These are phyloP conservation scores for Achatina immaculata DNA, from an alignment of 1,140 invertebrate species.

Conservation along the genomic window DNA sequence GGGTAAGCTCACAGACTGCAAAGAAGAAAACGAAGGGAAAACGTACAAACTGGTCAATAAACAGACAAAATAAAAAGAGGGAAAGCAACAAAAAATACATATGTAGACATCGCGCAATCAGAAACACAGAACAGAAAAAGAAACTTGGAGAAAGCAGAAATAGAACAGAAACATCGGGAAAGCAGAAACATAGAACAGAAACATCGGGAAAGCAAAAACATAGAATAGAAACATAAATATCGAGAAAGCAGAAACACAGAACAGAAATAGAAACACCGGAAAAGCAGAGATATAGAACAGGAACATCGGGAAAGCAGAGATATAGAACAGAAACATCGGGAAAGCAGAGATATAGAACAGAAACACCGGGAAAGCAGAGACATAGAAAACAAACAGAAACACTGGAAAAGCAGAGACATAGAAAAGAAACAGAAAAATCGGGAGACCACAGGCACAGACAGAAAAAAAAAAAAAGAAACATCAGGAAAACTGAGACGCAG, in stretches of 20 bases:
- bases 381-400: no score
- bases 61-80: not conserved
- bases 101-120: not conserved
- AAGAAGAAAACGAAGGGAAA: no score
- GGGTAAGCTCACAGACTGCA: no score
- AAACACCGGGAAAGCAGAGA: not conserved
- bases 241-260: no score
- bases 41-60: not conserved
- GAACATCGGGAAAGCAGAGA: not conserved
- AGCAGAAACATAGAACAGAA: not conserved
- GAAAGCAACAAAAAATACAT: not conserved
- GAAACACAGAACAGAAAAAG: not conserved
- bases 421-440: no score
- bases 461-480: conserved; percentile 3
- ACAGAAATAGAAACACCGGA: not conserved
- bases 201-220: no score
- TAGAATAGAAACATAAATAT: no score
- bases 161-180: not conserved
- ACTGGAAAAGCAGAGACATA: no score
- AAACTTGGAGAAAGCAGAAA: not conserved
- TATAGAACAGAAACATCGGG: not conserved
- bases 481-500: not conserved
- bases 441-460: not conserved
- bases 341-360: not conserved
- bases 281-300: no score